Percentiles rank a stretch among this genome's conserved stretches.
These are phyloP conservation scores for Dynastes hyllus DNA, from an alignment of 2,888 invertebrate genomes.

Conservation along the genomic window DNA sequence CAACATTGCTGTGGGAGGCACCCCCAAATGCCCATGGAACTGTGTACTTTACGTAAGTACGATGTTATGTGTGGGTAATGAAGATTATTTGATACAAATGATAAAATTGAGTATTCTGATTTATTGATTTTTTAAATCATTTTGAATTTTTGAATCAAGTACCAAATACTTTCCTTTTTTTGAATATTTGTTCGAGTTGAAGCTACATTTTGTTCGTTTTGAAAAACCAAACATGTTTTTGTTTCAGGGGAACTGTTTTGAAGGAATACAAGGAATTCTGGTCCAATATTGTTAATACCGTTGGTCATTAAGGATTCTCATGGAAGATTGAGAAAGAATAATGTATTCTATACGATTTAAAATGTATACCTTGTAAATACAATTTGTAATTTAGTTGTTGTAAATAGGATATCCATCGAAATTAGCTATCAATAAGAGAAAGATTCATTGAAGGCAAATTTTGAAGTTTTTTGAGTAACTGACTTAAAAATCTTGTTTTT, in stretches of 20 bases:
- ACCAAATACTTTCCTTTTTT: not conserved
- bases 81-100: too few relatives aligned
- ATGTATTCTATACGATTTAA: not conserved
- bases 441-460: not conserved
- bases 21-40: conserved; percentile 79
- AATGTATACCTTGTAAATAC: conserved; percentile 42
- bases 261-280: conserved; percentile 85
- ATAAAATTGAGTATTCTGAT: too few relatives aligned
- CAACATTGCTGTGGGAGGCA: conserved; percentile 84
- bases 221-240: not conserved
- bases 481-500: too few relatives aligned
- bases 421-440: not conserved
- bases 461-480: too few relatives aligned
- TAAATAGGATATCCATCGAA: not conserved
- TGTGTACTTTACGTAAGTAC: conserved; percentile 88
- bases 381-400: not conserved
- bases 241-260: conserved; percentile 83
- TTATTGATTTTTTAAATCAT: too few relatives aligned
- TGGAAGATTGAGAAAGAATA: not conserved
- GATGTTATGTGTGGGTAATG: not conserved
- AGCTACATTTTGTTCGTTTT: not conserved
- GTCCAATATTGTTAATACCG: conserved; percentile 75
- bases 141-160: too few relatives aligned
- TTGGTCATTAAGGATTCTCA: conserved; percentile 37
- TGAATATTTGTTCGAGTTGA: not conserved